Evolutionary conservation across 2,113 vertebrate species (phyloP).

Genomic region (Callospermophilus lateralis): DNA sequence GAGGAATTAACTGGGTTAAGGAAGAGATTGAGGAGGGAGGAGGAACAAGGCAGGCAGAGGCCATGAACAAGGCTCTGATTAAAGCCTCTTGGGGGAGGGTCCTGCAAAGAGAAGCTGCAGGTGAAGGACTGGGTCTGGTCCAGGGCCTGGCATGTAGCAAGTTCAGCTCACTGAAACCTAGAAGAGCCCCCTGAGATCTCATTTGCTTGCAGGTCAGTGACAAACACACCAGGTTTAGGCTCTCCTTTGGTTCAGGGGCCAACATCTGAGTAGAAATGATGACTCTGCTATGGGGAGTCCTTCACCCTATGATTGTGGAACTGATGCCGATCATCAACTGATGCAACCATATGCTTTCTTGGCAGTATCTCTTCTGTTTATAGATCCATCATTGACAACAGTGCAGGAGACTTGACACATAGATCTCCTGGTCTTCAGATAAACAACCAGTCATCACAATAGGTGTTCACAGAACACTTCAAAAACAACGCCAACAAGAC

Average conservation of each 20-base stretch:
- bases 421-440: neutral
- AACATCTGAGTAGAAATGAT: neutral
- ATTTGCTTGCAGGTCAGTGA: too few relatives aligned
- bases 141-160: neutral
- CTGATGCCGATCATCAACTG: neutral
- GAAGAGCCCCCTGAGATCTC: neutral
- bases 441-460: neutral
- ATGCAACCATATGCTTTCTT: neutral
- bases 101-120: too few relatives aligned
- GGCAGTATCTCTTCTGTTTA: neutral
- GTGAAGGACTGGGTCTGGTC: neutral
- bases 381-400: neutral
- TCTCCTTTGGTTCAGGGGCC: neutral
- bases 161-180: neutral
- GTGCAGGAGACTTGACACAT: neutral
- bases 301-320: neutral
- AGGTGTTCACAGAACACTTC: neutral
- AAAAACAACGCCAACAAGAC: neutral
- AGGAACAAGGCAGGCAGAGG: accelerated
- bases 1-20: neutral
- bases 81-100: too few relatives aligned
- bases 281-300: neutral
- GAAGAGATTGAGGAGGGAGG: too few relatives aligned
- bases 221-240: neutral
- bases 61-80: neutral